Percentiles rank a stretch among this genome's conserved stretches.
These are phyloP conservation scores for Lasaia peninsularis DNA, from an alignment of 1,140 invertebrate genomes.

Conservation along the genomic window DNA sequence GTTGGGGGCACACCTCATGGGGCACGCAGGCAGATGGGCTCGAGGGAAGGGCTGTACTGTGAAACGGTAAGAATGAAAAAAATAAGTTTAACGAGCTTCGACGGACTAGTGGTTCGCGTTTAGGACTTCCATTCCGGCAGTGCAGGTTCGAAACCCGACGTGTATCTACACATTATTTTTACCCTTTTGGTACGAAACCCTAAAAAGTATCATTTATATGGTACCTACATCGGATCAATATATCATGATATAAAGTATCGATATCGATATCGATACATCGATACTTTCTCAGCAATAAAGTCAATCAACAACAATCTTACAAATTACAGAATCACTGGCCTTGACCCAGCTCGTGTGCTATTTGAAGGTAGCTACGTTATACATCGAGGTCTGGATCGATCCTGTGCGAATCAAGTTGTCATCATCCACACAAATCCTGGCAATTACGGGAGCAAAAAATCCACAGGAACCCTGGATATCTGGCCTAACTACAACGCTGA, in stretches of 20 bases:
- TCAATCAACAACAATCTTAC: constrained; percentile 5
- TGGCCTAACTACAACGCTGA: constrained; percentile 79
- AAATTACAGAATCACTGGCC: constrained; percentile 62
- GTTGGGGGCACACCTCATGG: constrained; percentile 86
- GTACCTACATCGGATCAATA: too few relatives aligned
- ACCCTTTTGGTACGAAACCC: too few relatives aligned
- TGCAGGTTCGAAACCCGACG: too few relatives aligned
- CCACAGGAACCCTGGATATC: constrained; percentile 80
- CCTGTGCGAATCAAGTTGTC: constrained; percentile 76
- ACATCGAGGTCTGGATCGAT: constrained; percentile 40
- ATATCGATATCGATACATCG: too few relatives aligned
- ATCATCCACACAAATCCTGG: constrained; percentile 77
- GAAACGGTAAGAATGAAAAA: constrained; percentile 38
- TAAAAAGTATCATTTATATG: too few relatives aligned
- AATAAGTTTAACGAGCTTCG: too few relatives aligned
- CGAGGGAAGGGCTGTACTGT: constrained; percentile 42
- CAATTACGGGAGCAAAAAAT: constrained; percentile 64
- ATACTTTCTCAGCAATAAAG: too few relatives aligned
- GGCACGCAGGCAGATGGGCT: constrained; percentile 71
- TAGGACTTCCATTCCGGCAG: neutral
- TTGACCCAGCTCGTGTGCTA: constrained; percentile 73
- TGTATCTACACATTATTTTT: too few relatives aligned
- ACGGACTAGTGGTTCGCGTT: too few relatives aligned
- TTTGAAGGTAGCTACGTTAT: constrained; percentile 52
- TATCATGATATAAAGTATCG: too few relatives aligned